These are phyloP conservation scores for Phalangium opilio DNA, from an alignment of 2,888 invertebrate genomes.

Conservation along the genomic window DNA sequence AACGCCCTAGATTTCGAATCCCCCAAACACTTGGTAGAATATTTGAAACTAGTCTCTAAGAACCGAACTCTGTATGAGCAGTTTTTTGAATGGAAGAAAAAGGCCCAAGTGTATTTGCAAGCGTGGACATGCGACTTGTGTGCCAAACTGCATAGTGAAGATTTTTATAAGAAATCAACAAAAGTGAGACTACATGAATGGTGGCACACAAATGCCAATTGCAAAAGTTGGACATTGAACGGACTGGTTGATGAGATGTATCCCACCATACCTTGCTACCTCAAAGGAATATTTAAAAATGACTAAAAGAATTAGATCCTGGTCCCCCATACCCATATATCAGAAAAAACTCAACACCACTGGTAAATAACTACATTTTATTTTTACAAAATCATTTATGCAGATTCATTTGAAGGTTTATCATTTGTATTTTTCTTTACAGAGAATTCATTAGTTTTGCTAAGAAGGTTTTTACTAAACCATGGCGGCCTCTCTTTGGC, in stretches of 20 bases:
- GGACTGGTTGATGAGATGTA: not conserved
- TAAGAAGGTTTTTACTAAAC: constrained; percentile 68
- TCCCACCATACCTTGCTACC: not conserved
- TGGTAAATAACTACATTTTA: no score
- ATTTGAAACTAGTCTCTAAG: not conserved
- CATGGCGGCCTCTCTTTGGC: constrained; percentile 67
- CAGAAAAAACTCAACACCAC: no score
- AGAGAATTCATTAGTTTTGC: constrained; percentile 14
- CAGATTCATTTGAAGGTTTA: no score
- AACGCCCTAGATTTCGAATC: constrained; percentile 22
- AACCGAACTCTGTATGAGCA: constrained; percentile 1
- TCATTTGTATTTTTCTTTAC: no score
- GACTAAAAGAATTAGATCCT: no score
- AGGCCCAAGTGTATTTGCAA: not conserved
- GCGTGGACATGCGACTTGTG: constrained; percentile 6
- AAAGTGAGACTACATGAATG: constrained; percentile 4
- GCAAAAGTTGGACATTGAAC: constrained; percentile 1
- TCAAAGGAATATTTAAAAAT: no score
- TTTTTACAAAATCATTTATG: no score
- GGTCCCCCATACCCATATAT: no score
- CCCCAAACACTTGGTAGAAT: not conserved
- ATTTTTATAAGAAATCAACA: not conserved
- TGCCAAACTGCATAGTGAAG: not conserved
- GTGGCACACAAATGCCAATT: constrained; percentile 7
- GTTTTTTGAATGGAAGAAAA: constrained; percentile 10